These are phyloP conservation scores for Heterochromis multidens DNA, from an alignment of 2,113 vertebrate genomes.

Conservation along the genomic window DNA sequence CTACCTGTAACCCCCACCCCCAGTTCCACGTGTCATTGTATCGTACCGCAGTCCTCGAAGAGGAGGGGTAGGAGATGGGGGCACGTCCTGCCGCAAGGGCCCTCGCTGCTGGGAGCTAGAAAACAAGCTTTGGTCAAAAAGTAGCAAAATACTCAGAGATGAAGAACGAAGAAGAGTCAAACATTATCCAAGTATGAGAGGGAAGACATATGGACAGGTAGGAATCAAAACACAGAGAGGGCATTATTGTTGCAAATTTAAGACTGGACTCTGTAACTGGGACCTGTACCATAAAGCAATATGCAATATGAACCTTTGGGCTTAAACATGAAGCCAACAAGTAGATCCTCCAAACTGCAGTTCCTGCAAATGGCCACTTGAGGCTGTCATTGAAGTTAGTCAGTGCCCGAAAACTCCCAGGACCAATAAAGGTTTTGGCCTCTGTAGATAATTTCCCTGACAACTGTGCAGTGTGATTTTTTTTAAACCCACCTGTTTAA, in stretches of 20 bases:
- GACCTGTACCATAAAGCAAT: too few species aligned
- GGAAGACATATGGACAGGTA: neutral
- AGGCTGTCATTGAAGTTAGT: neutral
- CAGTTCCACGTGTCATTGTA: slow-evolving; percentile 72
- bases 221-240: too few species aligned
- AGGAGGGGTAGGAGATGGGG: slow-evolving; percentile 87
- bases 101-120: slow-evolving; percentile 83
- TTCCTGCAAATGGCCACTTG: neutral
- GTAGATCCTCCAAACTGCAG: neutral
- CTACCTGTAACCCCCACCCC: slow-evolving; percentile 74
- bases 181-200: neutral
- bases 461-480: neutral
- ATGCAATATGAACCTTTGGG: too few species aligned
- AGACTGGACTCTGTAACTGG: too few species aligned
- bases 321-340: too few species aligned
- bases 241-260: too few species aligned
- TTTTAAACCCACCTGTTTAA: neutral
- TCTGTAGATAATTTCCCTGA: neutral
- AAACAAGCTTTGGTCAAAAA: neutral
- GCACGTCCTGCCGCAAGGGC: slow-evolving; percentile 91
- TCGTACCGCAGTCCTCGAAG: slow-evolving; percentile 81
- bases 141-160: neutral
- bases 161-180: neutral
- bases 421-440: neutral
- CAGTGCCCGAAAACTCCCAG: too few species aligned